Percentiles rank a stretch among this genome's conserved stretches.
Evolutionary conservation across 2,113 vertebrate genomes (phyloP).

Genomic region (Ophiodon elongatus): DNA sequence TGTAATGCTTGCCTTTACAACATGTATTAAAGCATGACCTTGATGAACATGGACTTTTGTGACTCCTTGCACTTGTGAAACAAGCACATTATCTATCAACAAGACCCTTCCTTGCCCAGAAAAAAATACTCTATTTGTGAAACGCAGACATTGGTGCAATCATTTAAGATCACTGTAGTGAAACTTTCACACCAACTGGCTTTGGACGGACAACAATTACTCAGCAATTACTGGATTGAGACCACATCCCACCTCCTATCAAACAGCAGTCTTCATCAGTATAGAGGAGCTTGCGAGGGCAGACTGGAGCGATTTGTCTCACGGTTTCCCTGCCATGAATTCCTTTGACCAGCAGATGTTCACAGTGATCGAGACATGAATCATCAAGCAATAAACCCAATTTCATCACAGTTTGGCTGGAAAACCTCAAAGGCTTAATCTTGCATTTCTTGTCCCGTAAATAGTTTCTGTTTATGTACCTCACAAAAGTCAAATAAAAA

Average conservation of each 20-base stretch:
- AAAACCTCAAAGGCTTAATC: neutral
- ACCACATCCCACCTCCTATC: neutral
- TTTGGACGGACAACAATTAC: too few relatives aligned
- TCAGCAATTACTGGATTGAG: neutral
- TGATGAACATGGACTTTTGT: conserved; percentile 12
- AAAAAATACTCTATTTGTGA: neutral
- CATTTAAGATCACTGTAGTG: neutral
- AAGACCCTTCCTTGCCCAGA: neutral
- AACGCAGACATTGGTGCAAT: too few relatives aligned
- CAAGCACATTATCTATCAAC: neutral
- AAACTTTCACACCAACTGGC: neutral
- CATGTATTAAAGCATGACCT: conserved; percentile 56
- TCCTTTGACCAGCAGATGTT: neutral
- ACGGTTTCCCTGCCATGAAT: too few relatives aligned
- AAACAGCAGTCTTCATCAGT: neutral
- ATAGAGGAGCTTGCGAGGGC: too few relatives aligned
- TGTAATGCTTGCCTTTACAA: conserved; percentile 32
- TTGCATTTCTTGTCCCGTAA: neutral
- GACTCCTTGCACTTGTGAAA: conserved; percentile 13
- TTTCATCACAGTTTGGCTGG: neutral
- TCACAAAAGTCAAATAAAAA: neutral
- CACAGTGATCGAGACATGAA: neutral
- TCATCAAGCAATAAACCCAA: neutral
- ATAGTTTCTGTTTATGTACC: neutral
- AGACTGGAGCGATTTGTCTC: neutral